phyloP scores from a whole-genome alignment of 2,888 invertebrate species.

The Polyommatus iphigenia region DNA sequence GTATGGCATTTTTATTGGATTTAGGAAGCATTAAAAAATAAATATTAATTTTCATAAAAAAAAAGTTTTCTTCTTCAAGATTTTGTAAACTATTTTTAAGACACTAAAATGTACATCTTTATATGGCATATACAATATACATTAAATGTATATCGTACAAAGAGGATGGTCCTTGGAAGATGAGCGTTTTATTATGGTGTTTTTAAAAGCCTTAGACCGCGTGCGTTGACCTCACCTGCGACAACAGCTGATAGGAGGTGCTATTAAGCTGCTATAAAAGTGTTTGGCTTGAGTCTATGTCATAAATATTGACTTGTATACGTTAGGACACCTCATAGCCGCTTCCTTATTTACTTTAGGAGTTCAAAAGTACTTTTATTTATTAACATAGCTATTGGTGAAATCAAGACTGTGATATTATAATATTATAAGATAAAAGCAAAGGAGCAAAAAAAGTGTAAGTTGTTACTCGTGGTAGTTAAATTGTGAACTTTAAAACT shows the following conservation, averaged over 20 bases:
- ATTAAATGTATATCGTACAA: not conserved
- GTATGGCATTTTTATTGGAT: too few relatives aligned
- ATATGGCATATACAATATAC: not conserved
- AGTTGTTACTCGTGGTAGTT: too few relatives aligned
- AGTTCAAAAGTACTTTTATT: not conserved
- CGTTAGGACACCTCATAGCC: not conserved
- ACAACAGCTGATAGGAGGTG: not conserved
- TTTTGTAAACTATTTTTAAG: too few relatives aligned
- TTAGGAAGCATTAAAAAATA: too few relatives aligned
- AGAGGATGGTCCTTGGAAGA: not conserved
- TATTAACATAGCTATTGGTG: too few relatives aligned
- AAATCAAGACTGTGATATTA: too few relatives aligned
- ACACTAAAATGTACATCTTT: not conserved
- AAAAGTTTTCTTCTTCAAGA: too few relatives aligned
- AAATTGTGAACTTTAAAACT: not conserved
- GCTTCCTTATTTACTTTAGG: not conserved
- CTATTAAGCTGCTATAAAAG: slow-evolving; percentile 2
- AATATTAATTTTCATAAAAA: too few relatives aligned
- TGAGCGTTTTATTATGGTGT: slow-evolving; percentile 1
- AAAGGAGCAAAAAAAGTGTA: not conserved
- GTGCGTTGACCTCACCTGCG: not conserved
- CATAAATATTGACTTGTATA: slow-evolving; percentile 20
- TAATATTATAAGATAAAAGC: not conserved
- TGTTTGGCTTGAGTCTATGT: slow-evolving; percentile 7
- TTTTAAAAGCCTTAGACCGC: slow-evolving; percentile 9